Base-by-base conservation (phyloP, 2,888 invertebrate genomes). In the Himalopsyche tibetana region DNA sequence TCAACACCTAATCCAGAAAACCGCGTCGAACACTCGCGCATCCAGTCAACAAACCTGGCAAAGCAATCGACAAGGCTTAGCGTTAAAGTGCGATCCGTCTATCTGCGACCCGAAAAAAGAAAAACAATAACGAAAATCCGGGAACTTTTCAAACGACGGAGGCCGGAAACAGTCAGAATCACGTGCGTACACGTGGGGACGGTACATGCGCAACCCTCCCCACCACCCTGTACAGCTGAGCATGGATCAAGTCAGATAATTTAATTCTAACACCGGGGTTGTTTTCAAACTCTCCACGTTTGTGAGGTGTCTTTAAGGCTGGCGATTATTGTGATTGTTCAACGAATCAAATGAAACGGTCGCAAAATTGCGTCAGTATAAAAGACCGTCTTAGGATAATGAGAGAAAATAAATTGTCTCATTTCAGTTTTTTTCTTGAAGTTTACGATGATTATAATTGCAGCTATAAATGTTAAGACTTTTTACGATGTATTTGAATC, bases 231-330 rank as follows among this genome's bases (percentile, higher is more conserved):
- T 63, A 19, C 19, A 63, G 63, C 19, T 28, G 63, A 63, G 63
- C 63, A 86, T 74, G 88, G 88, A 88, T 88, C 88, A 88, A 88
- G 87, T 88, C 87, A 87, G 88, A 88, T 88, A 88, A 88, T 88
- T 88, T 88, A 88, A 88, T 88, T 88, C 88, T 85, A 88, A 84
- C 87, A 85, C 88, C 86, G 69, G 87, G 87, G 87, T 86, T 87
- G 88, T 87, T 88, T 88, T 83, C 87, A 86, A 87, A 88, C 88
- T 86, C 63, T 63, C 87, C 81, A 80, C 45, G 82, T 56, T 38
- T 51, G 84, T 19, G 63, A 38, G 80, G 42, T 84, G 84, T 86
- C 69, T 86, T 82, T 80, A 84, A 84, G 84, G 84, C 51, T 55
- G 45, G 56, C 63, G 84, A 85, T 85, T 83, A 85, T 87, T 85